Percentiles rank a stretch among this genome's conserved stretches.
Conservation (phyloP, 2,797 vertebrate genomes). For the Lepidocolaptes lacrymiger region DNA sequence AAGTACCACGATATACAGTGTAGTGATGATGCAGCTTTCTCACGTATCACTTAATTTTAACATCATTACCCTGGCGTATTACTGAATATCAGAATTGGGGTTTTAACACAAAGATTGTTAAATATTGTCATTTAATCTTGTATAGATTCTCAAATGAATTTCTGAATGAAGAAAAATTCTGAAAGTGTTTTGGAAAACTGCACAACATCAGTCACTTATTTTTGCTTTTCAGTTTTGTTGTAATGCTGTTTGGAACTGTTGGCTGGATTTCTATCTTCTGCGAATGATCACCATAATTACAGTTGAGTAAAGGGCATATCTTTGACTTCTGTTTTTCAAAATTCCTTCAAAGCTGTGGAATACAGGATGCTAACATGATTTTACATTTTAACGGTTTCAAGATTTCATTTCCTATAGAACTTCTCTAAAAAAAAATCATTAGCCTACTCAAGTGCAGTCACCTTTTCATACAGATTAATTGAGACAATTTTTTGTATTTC, state of each 20-base stretch:
- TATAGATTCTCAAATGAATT: neutral
- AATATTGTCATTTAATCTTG: neutral
- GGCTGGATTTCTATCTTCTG: neutral
- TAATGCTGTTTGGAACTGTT: neutral
- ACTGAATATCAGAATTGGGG: neutral
- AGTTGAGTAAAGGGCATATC: neutral
- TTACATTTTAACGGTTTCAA: conserved; percentile 55
- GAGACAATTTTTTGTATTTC: neutral
- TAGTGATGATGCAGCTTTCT: neutral
- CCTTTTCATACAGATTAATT: neutral
- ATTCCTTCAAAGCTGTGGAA: neutral
- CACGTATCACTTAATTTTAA: neutral
- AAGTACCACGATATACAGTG: neutral
- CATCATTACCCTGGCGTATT: neutral
- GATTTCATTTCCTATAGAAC: neutral
- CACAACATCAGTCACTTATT: neutral
- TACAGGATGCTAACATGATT: neutral
- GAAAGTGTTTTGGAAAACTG: neutral
- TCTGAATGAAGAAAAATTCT: neutral
- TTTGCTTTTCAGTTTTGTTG: neutral
- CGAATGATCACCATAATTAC: neutral
- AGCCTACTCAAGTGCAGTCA: neutral
- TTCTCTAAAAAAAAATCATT: neutral
- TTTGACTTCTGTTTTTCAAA: neutral
- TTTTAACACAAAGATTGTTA: neutral